These are phyloP conservation scores for Chirona hameri DNA, from an alignment of 2,888 invertebrate species.

Conservation along the genomic window DNA sequence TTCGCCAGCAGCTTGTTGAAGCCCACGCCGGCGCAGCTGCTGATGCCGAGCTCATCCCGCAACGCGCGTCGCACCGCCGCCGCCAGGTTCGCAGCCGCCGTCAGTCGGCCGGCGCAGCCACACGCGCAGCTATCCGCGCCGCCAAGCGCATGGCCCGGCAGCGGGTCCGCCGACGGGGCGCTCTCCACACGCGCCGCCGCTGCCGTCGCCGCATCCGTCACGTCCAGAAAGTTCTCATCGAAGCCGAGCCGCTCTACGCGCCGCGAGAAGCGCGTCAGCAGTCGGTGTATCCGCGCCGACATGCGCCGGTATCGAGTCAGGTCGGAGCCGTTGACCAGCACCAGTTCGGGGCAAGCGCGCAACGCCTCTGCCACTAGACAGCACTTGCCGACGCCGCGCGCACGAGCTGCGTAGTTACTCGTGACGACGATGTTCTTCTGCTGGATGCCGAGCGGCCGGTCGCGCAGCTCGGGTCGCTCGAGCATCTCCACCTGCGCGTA, in stretches of 20 bases:
- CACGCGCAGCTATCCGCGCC: slow-evolving; percentile 61
- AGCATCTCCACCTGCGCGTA: slow-evolving; percentile 83
- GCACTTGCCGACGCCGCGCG: slow-evolving; percentile 70
- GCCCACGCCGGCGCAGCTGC: slow-evolving; percentile 76
- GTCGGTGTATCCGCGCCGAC: slow-evolving; percentile 69
- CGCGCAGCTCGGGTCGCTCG: slow-evolving; percentile 62
- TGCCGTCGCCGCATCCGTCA: slow-evolving; percentile 59
- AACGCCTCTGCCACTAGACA: slow-evolving; percentile 72
- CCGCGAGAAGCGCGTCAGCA: slow-evolving; percentile 66
- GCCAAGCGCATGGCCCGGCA: slow-evolving; percentile 60
- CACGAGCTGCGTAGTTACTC: slow-evolving; percentile 75
- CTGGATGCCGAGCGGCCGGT: slow-evolving; percentile 71
- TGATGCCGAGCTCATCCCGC: slow-evolving; percentile 64
- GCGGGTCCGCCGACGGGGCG: slow-evolving; percentile 43
- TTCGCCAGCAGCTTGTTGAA: slow-evolving; percentile 82
- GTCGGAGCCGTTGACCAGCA: slow-evolving; percentile 77
- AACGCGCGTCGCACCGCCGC: slow-evolving; percentile 69
- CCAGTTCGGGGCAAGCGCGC: slow-evolving; percentile 67
- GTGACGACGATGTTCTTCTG: slow-evolving; percentile 82
- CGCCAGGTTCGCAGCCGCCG: slow-evolving; percentile 68
- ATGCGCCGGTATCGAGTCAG: slow-evolving; percentile 72
- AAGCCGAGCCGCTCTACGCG: slow-evolving; percentile 76
- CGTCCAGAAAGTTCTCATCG: slow-evolving; percentile 81
- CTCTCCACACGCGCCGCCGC: not conserved
- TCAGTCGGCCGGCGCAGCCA: slow-evolving; percentile 67